These are phyloP conservation scores for Caiman crocodilus DNA, from an alignment of 2,797 vertebrate genomes.

Conservation along the genomic window DNA sequence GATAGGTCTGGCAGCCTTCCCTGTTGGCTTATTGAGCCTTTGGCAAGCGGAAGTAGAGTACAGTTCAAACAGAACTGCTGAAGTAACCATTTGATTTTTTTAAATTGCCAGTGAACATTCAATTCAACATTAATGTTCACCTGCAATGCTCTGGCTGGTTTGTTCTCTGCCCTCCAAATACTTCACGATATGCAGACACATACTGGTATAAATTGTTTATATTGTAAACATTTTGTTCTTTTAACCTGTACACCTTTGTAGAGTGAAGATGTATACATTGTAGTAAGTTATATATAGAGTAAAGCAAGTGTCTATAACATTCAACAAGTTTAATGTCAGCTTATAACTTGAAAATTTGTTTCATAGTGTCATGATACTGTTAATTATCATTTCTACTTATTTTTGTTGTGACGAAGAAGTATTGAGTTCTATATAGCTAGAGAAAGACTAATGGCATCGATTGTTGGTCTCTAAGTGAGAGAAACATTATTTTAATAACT, in stretches of 20 bases:
- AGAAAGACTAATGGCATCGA: neutral
- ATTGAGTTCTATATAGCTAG: conserved; percentile 2
- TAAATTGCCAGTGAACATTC: neutral
- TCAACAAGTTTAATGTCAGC: neutral
- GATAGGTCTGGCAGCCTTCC: conserved; percentile 11
- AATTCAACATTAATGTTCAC: neutral
- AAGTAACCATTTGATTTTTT: conserved; percentile 15
- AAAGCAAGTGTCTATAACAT: neutral
- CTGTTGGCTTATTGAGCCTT: neutral
- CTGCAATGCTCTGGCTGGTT: neutral
- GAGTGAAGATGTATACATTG: conserved; percentile 12
- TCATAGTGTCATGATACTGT: neutral
- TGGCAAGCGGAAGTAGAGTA: neutral
- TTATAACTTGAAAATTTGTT: conserved; percentile 9
- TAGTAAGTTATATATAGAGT: neutral
- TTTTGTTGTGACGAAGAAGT: conserved; percentile 12
- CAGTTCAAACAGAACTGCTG: neutral
- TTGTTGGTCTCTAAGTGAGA: neutral
- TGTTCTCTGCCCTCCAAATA: conserved; percentile 36
- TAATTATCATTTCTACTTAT: conserved; percentile 1
- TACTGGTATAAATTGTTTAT: conserved; percentile 17
- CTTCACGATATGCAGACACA: neutral
- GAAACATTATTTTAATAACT: conserved; percentile 7
- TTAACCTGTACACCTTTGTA: conserved; percentile 18
- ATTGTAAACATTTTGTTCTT: conserved; percentile 38